Conservation (phyloP, 2,113 vertebrate species). For the Perca schrenkii region DNA sequence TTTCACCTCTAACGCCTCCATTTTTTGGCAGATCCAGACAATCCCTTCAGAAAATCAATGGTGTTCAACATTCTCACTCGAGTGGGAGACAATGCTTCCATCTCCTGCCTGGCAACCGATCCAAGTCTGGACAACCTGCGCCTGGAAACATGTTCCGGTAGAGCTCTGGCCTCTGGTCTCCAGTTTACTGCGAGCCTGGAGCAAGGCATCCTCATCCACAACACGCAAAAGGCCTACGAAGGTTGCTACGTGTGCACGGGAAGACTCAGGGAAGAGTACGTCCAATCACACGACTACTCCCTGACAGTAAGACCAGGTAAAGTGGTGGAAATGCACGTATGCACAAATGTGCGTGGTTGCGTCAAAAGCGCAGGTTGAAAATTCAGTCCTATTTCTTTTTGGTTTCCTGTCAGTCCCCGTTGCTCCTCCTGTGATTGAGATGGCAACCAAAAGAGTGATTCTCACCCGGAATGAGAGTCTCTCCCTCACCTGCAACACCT, state of each 20-base stretch:
- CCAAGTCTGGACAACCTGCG: conserved; percentile 86
- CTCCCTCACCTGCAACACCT: conserved; percentile 88
- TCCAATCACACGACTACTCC: conserved; percentile 70
- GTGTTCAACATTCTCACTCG: conserved; percentile 81
- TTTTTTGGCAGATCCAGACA: conserved; percentile 86
- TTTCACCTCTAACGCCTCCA: conserved; percentile 28
- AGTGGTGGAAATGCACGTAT: neutral
- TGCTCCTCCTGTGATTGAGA: conserved; percentile 85
- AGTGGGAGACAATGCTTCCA: conserved; percentile 84
- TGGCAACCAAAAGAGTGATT: conserved; percentile 85
- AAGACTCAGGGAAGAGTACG: conserved; percentile 62
- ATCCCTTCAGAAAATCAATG: conserved; percentile 87
- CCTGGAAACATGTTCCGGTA: conserved; percentile 84
- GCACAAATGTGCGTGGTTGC: neutral
- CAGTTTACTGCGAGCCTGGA: conserved; percentile 84
- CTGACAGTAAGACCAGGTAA: conserved; percentile 82
- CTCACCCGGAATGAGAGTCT: conserved; percentile 89
- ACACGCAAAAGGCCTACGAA: conserved; percentile 83
- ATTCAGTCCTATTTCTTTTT: neutral
- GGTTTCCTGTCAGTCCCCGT: conserved; percentile 85
- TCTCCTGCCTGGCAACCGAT: conserved; percentile 92
- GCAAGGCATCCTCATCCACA: conserved; percentile 87
- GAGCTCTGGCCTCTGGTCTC: conserved; percentile 83
- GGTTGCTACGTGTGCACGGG: conserved; percentile 92
- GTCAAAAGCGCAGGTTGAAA: neutral